A percentile compares a stretch with the other conserved stretches of the same genome.
Evolutionary conservation across 92 coral and sea anemone genomes (phyloP).

Genomic region (Siderastrea radians): DNA sequence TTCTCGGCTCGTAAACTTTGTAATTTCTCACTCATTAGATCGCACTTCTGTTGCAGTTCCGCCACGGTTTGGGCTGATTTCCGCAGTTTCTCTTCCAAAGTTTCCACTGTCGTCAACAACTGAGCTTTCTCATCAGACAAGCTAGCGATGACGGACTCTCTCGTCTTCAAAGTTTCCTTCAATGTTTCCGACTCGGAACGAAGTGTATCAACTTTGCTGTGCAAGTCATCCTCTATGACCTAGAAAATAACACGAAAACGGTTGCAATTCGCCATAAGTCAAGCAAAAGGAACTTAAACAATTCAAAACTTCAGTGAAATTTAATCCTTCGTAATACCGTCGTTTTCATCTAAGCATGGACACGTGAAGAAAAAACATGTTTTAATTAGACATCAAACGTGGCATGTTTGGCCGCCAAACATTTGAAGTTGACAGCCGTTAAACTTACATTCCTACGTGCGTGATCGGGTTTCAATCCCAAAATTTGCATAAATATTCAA

Average conservation of each 20-base stretch:
- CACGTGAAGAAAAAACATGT: too few relatives aligned
- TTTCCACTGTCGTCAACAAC: slow-evolving; percentile 28
- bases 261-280: too few relatives aligned
- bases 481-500: too few relatives aligned
- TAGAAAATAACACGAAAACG: background rate
- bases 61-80: slow-evolving; percentile 42
- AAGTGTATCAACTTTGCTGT: slow-evolving; percentile 38
- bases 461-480: too few relatives aligned
- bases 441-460: too few relatives aligned
- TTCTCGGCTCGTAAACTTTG: slow-evolving; percentile 62
- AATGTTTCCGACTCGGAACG: slow-evolving; percentile 42
- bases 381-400: too few relatives aligned
- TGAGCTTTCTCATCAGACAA: slow-evolving; percentile 38
- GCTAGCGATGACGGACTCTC: slow-evolving; percentile 12
- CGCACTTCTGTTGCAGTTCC: slow-evolving; percentile 77
- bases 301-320: too few relatives aligned
- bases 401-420: too few relatives aligned
- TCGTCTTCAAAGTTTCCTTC: slow-evolving; percentile 23
- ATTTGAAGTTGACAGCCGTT: too few relatives aligned
- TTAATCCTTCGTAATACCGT: too few relatives aligned
- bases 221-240: slow-evolving; percentile 46
- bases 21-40: slow-evolving; percentile 69
- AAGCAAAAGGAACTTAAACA: too few relatives aligned
- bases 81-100: slow-evolving; percentile 29
- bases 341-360: too few relatives aligned